phyloP scores from a whole-genome alignment of 1,140 invertebrate species.

The Brachionus koreanus region DNA sequence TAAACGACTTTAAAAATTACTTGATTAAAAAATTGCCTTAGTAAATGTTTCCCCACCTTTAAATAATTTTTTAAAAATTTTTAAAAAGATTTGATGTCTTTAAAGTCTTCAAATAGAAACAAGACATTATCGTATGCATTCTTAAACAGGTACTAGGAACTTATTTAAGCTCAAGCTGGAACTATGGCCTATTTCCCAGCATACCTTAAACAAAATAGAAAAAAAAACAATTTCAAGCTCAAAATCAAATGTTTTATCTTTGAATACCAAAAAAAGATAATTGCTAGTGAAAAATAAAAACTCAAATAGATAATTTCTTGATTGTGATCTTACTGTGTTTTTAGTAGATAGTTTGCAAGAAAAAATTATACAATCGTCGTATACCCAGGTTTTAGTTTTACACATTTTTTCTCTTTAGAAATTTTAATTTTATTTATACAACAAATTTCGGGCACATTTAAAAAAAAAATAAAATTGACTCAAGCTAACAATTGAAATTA shows the following conservation, averaged over 20 bases:
- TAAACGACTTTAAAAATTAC: not conserved
- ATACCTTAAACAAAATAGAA: not conserved
- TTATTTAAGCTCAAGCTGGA: not conserved
- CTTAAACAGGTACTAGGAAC: not conserved
- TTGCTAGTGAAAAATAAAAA: not conserved
- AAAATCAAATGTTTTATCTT: not conserved
- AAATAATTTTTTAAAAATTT: not conserved
- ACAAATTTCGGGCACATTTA: too few species aligned
- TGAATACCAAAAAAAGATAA: not conserved
- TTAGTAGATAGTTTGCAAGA: not conserved
- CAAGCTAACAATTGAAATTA: too few species aligned
- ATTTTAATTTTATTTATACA: too few species aligned
- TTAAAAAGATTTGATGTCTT: not conserved
- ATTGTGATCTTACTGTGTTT: not conserved
- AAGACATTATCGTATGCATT: not conserved
- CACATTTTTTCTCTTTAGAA: too few species aligned
- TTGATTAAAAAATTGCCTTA: not conserved
- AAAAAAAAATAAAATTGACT: too few species aligned
- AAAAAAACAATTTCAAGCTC: not conserved
- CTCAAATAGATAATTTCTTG: not conserved
- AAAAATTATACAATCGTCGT: not conserved
- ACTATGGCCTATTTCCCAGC: not conserved
- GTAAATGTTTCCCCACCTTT: not conserved
- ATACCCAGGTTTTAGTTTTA: too few species aligned
- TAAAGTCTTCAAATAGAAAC: not conserved